phyloP scores from a whole-genome alignment of 2,888 invertebrate genomes.

The Tineola bisselliella region DNA sequence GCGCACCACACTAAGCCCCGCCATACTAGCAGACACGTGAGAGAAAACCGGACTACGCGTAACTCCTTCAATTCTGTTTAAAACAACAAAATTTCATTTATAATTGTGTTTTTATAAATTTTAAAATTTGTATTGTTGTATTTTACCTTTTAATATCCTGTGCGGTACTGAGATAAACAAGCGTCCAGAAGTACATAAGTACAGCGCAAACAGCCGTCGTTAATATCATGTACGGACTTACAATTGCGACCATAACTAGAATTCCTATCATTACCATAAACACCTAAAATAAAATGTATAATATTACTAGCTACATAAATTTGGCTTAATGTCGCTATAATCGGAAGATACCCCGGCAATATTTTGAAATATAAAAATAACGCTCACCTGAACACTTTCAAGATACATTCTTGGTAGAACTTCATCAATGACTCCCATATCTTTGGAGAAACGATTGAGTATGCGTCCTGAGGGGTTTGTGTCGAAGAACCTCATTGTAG shows the following conservation, averaged over 20 bases:
- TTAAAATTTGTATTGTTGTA: not conserved
- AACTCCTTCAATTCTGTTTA: slow-evolving; percentile 53
- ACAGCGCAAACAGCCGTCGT: slow-evolving; percentile 71
- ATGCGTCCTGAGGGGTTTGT: slow-evolving; percentile 85
- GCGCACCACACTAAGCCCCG: slow-evolving; percentile 81
- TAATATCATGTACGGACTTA: slow-evolving; percentile 74
- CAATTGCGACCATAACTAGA: slow-evolving; percentile 74
- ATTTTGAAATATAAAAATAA: too few species aligned
- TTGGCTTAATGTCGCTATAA: too few species aligned
- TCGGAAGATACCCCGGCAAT: too few species aligned
- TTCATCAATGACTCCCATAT: slow-evolving; percentile 83
- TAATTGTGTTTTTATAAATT: too few species aligned
- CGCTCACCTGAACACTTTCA: slow-evolving; percentile 74
- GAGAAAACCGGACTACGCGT: slow-evolving; percentile 86
- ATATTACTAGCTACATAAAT: too few species aligned
- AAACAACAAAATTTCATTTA: too few species aligned
- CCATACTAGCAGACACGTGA: slow-evolving; percentile 81
- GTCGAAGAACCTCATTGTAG: slow-evolving; percentile 86
- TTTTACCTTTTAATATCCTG: slow-evolving; percentile 73
- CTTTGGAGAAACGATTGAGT: slow-evolving; percentile 86
- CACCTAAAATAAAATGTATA: slow-evolving; percentile 53
- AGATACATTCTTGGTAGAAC: slow-evolving; percentile 72
- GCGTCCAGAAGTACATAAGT: slow-evolving; percentile 71
- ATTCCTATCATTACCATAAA: slow-evolving; percentile 78
- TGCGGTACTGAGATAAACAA: slow-evolving; percentile 75